Base-by-base conservation (phyloP, 2,888 invertebrate species). In the Carpatolechia fugitivella region DNA sequence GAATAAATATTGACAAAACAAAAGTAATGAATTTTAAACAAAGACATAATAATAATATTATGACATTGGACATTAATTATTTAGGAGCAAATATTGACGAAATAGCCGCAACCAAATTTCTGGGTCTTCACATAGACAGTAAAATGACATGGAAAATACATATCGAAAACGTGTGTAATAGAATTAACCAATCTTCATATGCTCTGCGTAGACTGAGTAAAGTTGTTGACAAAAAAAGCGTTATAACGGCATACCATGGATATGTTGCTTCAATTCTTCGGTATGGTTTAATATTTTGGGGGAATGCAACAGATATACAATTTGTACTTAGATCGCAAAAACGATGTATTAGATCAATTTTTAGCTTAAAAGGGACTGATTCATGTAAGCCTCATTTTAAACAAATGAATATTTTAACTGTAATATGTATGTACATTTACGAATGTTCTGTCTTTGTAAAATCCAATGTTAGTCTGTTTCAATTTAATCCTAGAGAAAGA, bases 271-370 rank as follows among this genome's bases (percentile, higher is more conserved):
- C 52, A 2, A 33, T 10, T 18, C 13, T 52, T 5, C 8, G 41
- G 14, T 52, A 52, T 16, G 52, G 52, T 3, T 18, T 52, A 5
- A 7, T 52, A 18, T 30, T 52, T 7, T 52, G 52, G 52, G 52
- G 52, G 3, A 52, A 52, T 18, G 30, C 31, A 1, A 14, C 41
- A 7, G 13, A 31, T 7, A 36, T 30, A 7, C 16, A 52, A 10
- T 31, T 1, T 16, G 41, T 30, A 6, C 30, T 52, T 31, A 44
- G 29, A n/a, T 16, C 33, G 16, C 52, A 52, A 11, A 52, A 52
- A 20, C 30, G 41, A 18, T 52, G 52, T 13, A 33, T 52, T 6
- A 14, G 52, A 11, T 7, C 48, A 3, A 49, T 49, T 10, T 31
- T 14, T n/a, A 11, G 10, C 11, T 10, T 44, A 10, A 29, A 29